Base-by-base conservation (phyloP, 2,888 invertebrate species). In the Tachina fera region DNA sequence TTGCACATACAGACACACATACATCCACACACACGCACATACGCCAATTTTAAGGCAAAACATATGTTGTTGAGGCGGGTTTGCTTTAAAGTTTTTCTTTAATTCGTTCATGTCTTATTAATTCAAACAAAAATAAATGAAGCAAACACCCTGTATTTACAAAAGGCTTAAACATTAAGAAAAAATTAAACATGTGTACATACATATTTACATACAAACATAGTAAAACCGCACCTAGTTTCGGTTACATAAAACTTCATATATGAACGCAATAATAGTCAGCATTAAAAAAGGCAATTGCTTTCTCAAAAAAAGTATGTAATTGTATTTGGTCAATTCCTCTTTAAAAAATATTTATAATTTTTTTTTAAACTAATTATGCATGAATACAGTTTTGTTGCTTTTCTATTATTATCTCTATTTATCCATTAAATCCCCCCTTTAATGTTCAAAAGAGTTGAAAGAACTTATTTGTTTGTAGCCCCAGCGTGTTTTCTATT, bases 121-220 rank as follows among this genome's bases (percentile, higher is more conserved):
- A 60, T 41, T 67, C 41, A 4, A 74, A 58, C 41, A 16, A 58
- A 77, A 76, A 22, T 71, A 58, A 83, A 76, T 83, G 76, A 83
- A 43, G 41, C 82, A 71, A 83, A 83, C 82, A 83, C 71, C 76
- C 82, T 71, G 82, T 71, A 71, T 65, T 56, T 49, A 14, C n/a
- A 63, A 31, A 41, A 67, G 13, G 49, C 41, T 31, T 51, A 74
- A 67, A 14, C 31, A 79, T 19, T 67, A 53, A 19, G 9, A 53
- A 53, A 9, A 53, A 58, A 31, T 31, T n/a, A 31, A 60, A 9
- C 31, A 31, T 31, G 4, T 4, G 31, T 4, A 31, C 31, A 31
- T 31, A 31, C 4, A n/a, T 22, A 22, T 22, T 1, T 22, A 49
- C 16, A 51, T n/a, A 39, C 31, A 74, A 22, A 19, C 49, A 61